Evolutionary conservation across 2,797 vertebrate species (phyloP), one percentile per base, ranked within the genome.

Genomic region (Argya squamiceps): DNA sequence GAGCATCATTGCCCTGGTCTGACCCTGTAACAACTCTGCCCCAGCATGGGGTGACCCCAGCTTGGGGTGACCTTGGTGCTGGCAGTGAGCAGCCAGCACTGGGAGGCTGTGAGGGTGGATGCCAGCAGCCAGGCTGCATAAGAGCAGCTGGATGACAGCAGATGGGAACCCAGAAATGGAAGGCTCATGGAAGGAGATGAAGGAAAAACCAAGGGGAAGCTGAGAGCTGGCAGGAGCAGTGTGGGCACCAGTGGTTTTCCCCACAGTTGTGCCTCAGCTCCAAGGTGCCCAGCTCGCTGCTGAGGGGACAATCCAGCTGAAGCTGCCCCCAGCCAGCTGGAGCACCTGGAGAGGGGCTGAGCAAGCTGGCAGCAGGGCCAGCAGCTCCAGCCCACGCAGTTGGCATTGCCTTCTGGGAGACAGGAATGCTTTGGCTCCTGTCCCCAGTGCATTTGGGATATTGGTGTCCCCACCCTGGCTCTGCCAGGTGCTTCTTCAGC

Each of bases 151-250:
- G 26, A 39, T 1, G 3, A 65, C 50, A 65, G 24, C 18, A 49
- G 55, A 9, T 1, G 3, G 41, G 32, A 86, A 18, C 41, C 52
- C 64, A 75, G 69, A 69, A 74, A 63, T 0, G 1, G 47, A 77
- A 62, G 14, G 29, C 43, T 73, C 0, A 1, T 32, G 29, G 49
- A 59, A 44, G 49, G 32, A 52, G 21, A 60, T 0, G 0, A 87
- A 21, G 36, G 12, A 14, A 29, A 73, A 74, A 15, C 10, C 0
- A 1, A 7, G 69, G 15, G 47, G 18, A 75, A 53, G 34, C 43
- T 1, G 18, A 64, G 68, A 74, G 49, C 68, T 30, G 13, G 2
- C 2, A 12, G 71, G 19, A 79, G 24, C 60, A 52, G 17, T 2
- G 19, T 44, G 46, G 64, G 49, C 3, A 7, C 24, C 4, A 27